Evolutionary conservation across 2,113 vertebrate species (phyloP), one percentile per base, ranked within the genome.

Genomic region (Dolichallabes microphthalmus): DNA sequence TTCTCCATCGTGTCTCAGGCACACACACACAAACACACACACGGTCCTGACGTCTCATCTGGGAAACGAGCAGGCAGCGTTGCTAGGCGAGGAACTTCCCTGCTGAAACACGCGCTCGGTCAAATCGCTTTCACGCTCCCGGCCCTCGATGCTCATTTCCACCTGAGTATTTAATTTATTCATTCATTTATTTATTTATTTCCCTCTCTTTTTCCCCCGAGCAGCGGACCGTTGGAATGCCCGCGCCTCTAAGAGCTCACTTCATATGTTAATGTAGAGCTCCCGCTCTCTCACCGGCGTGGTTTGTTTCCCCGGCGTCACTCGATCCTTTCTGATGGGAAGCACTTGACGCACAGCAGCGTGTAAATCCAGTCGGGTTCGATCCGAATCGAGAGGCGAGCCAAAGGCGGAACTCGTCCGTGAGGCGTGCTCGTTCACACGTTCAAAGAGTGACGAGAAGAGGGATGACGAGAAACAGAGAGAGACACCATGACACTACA

Each of bases 231-330:
- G 75, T 39, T 50, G 61, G 68, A 84, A 82, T 79, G 60, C 20
- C 64, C 57, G 45, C 10, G 45, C 74, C 75, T 14, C 53, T 27
- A 68, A 32, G 30, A 82, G 75, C 39, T 79, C 52, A 61, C 83
- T 85, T 87, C 73, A 84, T 87, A 86, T 87, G 84, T 75, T 86
- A 87, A 88, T 87, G 82, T 75, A 82, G 77, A 39, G 71, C 68
- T 66, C 32, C 83, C 20, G 83, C 84, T 86, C 61, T 78, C 8
- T 12, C 80, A 50, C 55, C 32, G 32, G 32, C 2, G 32, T 77
- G 6, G 5, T 13, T 61, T 12, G 13, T 25, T n/a, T n/a, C 32
- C 35, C 32, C 19, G 1, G 13, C n/a, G 10, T 27, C 20, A 10
- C 20, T 55, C 32, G 22, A 60, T 27, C 58, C 69, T 74, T 82